A percentile compares a stretch with the other conserved stretches of the same genome.
Evolutionary conservation across 2,797 vertebrate species (phyloP).

Genomic region (Tapirus indicus): DNA sequence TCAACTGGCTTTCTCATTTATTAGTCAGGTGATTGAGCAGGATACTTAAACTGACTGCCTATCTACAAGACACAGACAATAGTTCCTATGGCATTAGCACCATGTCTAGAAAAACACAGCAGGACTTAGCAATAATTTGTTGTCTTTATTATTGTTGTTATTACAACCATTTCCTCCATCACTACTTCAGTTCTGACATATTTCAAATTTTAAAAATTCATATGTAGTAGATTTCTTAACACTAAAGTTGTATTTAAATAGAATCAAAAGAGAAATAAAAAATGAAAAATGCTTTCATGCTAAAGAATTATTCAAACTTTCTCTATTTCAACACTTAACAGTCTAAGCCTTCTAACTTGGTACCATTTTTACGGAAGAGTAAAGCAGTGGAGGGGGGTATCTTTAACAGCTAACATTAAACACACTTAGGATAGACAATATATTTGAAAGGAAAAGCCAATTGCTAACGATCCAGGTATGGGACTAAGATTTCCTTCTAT

Average conservation of each 20-base stretch:
- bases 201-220: neutral
- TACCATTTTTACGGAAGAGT: neutral
- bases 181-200: neutral
- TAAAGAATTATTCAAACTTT: neutral
- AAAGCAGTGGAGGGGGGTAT: neutral
- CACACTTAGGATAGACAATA: neutral
- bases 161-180: neutral
- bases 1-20: neutral
- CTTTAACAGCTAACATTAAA: neutral
- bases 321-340: neutral
- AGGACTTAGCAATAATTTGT: neutral
- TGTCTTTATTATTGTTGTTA: neutral
- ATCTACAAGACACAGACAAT: neutral
- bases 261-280: neutral
- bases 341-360: neutral
- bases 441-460: neutral
- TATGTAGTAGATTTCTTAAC: neutral
- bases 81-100: neutral
- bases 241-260: neutral
- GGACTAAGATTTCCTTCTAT: neutral
- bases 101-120: neutral
- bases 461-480: neutral
- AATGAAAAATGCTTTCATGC: neutral
- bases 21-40: neutral
- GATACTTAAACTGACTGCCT: neutral